phyloP scores from a whole-genome alignment of 2,113 vertebrate species.

The Fregata magnificens region DNA sequence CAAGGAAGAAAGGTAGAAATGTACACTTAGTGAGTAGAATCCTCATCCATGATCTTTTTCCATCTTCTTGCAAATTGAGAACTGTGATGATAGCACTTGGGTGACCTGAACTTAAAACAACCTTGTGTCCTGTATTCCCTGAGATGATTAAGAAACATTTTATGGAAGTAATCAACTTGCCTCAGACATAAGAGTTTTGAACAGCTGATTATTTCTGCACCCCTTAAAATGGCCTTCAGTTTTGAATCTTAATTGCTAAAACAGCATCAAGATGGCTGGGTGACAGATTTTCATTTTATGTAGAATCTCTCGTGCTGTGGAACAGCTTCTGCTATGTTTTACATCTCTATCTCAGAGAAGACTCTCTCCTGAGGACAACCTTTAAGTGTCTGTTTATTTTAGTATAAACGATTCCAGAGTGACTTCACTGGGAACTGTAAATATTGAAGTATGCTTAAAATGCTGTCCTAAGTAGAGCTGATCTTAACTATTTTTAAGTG shows the following conservation, averaged over 20 bases:
- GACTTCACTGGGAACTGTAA: neutral
- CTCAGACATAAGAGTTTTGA: neutral
- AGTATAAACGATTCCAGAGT: neutral
- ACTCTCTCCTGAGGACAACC: neutral
- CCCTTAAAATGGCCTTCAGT: neutral
- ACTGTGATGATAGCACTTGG: neutral
- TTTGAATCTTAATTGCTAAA: neutral
- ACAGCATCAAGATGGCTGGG: neutral
- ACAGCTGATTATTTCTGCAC: neutral
- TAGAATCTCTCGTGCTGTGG: neutral
- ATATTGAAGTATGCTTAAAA: neutral
- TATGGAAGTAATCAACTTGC: neutral
- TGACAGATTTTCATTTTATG: neutral
- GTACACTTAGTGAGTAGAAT: neutral
- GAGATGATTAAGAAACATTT: neutral
- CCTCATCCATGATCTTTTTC: neutral
- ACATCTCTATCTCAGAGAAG: neutral
- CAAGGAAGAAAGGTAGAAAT: neutral
- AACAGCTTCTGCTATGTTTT: neutral
- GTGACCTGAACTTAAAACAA: neutral
- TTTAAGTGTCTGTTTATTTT: neutral
- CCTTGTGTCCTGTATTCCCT: neutral
- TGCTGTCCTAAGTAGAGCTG: neutral
- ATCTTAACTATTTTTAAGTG: neutral
- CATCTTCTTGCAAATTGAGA: neutral